Evolutionary conservation across 2,113 vertebrate genomes (phyloP).

Genomic region (Athene cunicularia): DNA sequence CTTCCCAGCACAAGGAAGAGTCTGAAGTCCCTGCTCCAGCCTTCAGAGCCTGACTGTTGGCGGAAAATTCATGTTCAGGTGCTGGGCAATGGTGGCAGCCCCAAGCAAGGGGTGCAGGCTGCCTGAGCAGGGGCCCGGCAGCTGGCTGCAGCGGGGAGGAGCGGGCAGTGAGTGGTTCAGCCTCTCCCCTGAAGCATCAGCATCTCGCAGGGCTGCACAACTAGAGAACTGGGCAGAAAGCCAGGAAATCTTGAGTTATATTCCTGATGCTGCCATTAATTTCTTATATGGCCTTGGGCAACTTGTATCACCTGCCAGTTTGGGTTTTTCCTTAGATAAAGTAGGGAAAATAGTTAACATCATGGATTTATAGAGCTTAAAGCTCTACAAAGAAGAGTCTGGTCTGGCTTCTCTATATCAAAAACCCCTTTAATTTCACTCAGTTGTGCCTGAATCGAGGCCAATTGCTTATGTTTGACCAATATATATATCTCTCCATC

Average conservation of each 20-base stretch:
- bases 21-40: background rate
- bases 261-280: slow-evolving; percentile 59
- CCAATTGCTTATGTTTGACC: slow-evolving; percentile 57
- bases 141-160: background rate
- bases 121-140: background rate
- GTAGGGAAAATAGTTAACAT: slow-evolving; percentile 46
- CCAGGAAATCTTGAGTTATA: slow-evolving; percentile 58
- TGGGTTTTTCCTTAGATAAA: slow-evolving; percentile 61
- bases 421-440: slow-evolving; percentile 58
- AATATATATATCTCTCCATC: slow-evolving; percentile 61
- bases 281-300: slow-evolving; percentile 57
- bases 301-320: slow-evolving; percentile 63
- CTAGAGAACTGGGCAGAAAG: background rate
- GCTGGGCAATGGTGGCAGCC: background rate
- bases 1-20: background rate
- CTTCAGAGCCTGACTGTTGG: background rate
- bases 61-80: background rate
- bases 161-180: background rate
- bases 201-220: background rate
- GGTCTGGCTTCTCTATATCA: slow-evolving; percentile 56
- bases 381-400: slow-evolving; percentile 55
- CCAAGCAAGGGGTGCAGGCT: background rate
- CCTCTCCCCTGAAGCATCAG: background rate
- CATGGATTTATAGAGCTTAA: slow-evolving; percentile 41
- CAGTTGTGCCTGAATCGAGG: slow-evolving; percentile 59